Conservation (phyloP, 2,888 invertebrate species). For the Temnothorax ravouxi region DNA sequence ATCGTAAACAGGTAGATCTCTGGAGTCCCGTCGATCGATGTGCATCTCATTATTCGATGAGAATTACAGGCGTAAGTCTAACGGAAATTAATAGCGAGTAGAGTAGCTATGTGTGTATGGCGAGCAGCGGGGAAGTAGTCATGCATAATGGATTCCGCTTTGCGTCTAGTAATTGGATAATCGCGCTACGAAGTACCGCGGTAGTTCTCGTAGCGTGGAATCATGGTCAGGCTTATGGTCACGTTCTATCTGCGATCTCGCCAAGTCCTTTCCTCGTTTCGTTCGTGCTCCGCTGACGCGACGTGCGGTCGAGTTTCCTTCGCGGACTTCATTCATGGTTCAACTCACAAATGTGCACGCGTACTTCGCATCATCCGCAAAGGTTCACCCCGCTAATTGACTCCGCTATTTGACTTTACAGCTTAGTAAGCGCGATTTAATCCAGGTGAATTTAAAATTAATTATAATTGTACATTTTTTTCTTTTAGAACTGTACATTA, state of each 20-base stretch:
- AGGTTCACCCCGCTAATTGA: no score
- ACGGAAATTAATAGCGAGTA: conserved; percentile 68
- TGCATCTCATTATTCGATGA: conserved; percentile 50
- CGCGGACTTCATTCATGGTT: conserved; percentile 43
- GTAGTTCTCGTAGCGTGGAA: conserved; percentile 67
- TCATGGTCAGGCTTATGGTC: conserved; percentile 67
- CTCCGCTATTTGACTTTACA: background rate
- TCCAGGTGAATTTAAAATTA: background rate
- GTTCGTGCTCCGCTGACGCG: conserved; percentile 38
- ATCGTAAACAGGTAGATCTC: conserved; percentile 28
- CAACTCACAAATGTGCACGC: background rate
- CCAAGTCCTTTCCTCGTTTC: conserved; percentile 54
- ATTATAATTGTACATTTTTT: background rate
- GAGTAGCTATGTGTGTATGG: conserved; percentile 45
- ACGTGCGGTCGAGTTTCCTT: conserved; percentile 48
- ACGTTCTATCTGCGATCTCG: conserved; percentile 67
- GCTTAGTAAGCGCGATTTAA: background rate
- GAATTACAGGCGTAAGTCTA: conserved; percentile 60
- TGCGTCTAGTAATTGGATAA: conserved; percentile 75
- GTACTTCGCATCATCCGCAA: background rate
- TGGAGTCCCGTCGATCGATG: conserved; percentile 39
- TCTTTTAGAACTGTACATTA: background rate
- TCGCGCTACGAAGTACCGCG: conserved; percentile 53
- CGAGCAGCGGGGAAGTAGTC: conserved; percentile 56
- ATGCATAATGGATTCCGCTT: conserved; percentile 72